Percentiles rank a stretch among this genome's conserved stretches.
phyloP scores from a whole-genome alignment of 1,140 invertebrate genomes.

The Neomicropteryx cornuta region DNA sequence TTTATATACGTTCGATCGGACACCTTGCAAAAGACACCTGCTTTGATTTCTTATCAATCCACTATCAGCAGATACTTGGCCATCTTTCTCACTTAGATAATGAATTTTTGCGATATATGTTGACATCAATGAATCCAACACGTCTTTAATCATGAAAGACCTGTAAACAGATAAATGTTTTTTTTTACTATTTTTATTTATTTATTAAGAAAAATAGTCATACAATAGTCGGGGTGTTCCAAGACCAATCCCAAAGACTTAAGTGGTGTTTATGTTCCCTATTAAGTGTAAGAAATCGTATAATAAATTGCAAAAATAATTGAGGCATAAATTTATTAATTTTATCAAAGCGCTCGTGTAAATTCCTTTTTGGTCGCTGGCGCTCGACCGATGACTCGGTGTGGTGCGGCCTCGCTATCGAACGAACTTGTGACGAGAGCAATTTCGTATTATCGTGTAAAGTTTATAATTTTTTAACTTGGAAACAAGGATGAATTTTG shows the following conservation, averaged over 20 bases:
- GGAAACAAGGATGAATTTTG: too few relatives aligned
- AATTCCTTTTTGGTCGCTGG: too few relatives aligned
- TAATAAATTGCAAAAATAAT: not conserved
- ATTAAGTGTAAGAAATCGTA: too few relatives aligned
- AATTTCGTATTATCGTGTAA: too few relatives aligned
- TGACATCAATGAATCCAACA: slow-evolving; percentile 45
- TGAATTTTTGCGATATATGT: slow-evolving; percentile 11
- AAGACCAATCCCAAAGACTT: too few relatives aligned
- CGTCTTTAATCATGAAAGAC: slow-evolving; percentile 55
- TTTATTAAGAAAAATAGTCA: slow-evolving; percentile 2
- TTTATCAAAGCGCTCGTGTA: too few relatives aligned
- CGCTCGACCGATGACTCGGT: not conserved
- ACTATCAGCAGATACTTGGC: slow-evolving; percentile 11
- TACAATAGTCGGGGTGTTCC: not conserved
- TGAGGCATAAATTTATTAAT: too few relatives aligned
- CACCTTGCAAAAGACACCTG: slow-evolving; percentile 48
- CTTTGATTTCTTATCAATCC: slow-evolving; percentile 27
- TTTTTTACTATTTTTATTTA: too few relatives aligned
- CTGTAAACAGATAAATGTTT: slow-evolving; percentile 35
- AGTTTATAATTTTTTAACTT: too few relatives aligned
- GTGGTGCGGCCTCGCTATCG: too few relatives aligned
- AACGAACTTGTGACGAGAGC: too few relatives aligned
- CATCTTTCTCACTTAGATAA: slow-evolving; percentile 1
- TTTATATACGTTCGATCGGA: slow-evolving; percentile 51
- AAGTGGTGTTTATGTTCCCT: too few relatives aligned